Evolutionary conservation across 2,113 vertebrate genomes (phyloP), one percentile per base, ranked within the genome.

Genomic region (Penelope pileata): DNA sequence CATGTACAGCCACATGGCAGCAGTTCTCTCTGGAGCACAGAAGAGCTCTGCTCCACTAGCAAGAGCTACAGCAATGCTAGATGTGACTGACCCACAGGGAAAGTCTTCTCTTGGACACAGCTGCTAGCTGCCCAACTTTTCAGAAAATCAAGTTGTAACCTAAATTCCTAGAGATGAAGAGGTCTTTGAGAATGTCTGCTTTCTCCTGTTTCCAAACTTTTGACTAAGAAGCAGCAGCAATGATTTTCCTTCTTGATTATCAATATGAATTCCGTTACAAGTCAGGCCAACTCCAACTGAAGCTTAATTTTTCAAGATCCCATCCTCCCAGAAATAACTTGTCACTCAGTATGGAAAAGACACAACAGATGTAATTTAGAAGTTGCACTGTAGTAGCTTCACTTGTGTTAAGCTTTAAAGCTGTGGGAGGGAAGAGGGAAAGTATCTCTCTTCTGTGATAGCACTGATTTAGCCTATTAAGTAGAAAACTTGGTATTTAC

Each of bases 81-180:
- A 73, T 51, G 19, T 4, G 16, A 48, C 48, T 14, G 36, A 43
- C 8, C 15, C 34, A 13, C 6, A 50, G 47, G 32, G 60, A n/a
- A 82, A 36, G 9, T 10, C 23, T 7, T 11, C 27, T 38, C 22
- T 29, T 3, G 2, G 2, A 42, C 1, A 5, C 19, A 48, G 36
- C 0, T 16, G 2, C 26, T 17, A 48, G 36, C 0, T 16, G 2
- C 26, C 38, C 34, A 15, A 4, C 30, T 53, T 42, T 58, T 68
- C 69, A 24, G 7, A 62, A 81, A 74, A 40, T 4, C 36, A 12
- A 6, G 2, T 36, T 36, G 15, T 13, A 50, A 78, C 15, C 24
- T 19, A 63, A 48, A 62, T 5, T 32, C 34, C 19, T 10, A 4
- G 8, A 68, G 16, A 63, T 4, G 7, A 72, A 16, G 6, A 9